Percentiles rank a stretch among this genome's conserved stretches.
Conservation (phyloP, 1,140 invertebrate genomes). For the Acromyrmex charruanus region DNA sequence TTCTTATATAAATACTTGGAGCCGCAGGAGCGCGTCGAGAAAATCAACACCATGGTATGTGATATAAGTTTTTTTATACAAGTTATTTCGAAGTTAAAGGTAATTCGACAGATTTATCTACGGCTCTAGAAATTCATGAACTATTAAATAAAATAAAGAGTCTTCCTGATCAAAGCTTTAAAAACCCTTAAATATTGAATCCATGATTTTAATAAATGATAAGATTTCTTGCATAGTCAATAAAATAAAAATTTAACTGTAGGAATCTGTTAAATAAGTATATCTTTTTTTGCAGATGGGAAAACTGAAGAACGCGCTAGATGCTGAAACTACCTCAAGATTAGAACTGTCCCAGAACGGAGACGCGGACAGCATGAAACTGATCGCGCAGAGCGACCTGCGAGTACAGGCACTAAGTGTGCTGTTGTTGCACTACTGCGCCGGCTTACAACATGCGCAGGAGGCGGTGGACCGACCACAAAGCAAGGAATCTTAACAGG, state of each 20-base stretch:
- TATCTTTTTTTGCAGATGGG: slow-evolving; percentile 88
- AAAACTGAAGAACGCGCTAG: slow-evolving; percentile 91
- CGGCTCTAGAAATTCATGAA: not conserved
- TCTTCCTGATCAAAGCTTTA: not conserved
- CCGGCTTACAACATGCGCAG: slow-evolving; percentile 91
- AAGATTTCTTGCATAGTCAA: slow-evolving; percentile 23
- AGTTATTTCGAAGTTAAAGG: not conserved
- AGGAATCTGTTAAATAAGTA: not conserved
- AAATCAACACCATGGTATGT: slow-evolving; percentile 91
- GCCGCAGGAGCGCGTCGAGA: slow-evolving; percentile 88
- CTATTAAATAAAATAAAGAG: not conserved
- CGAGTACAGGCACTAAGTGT: slow-evolving; percentile 93
- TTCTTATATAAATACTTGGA: slow-evolving; percentile 90
- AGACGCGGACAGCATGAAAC: slow-evolving; percentile 87
- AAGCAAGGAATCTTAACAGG: slow-evolving; percentile 69
- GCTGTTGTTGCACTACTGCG: slow-evolving; percentile 94
- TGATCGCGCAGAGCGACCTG: slow-evolving; percentile 90
- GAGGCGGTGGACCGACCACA: slow-evolving; percentile 84
- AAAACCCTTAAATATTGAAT: not conserved
- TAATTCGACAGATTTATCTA: not conserved
- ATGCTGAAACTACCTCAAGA: slow-evolving; percentile 88
- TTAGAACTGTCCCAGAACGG: slow-evolving; percentile 81
- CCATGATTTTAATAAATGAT: slow-evolving; percentile 6
- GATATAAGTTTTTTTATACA: slow-evolving; percentile 11
- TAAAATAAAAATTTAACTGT: slow-evolving; percentile 1